Base-by-base conservation (phyloP, 2,888 invertebrate species). In the Acrobasis consociella region DNA sequence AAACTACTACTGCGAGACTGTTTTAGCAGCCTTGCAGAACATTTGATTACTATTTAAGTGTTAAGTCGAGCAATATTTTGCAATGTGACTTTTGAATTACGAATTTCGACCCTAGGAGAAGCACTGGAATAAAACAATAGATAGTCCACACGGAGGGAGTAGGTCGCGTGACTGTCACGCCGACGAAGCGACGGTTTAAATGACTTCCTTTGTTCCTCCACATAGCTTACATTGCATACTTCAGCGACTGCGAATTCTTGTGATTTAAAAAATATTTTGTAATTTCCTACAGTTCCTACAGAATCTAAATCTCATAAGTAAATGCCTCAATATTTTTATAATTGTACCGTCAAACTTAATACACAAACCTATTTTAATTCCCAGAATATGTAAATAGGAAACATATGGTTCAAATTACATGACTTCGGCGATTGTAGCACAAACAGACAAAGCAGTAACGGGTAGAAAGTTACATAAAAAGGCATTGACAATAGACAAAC, bases 181-280 rank as follows among this genome's bases (percentile, higher is more conserved):
- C 55, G 17, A 49, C 55, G 62, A 51, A 50, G 80, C 80, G 79
- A 60, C 78, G 83, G 78, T 83, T 77, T 84, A 83, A 85, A 86
- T 83, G 81, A 83, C 84, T 88, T 87, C 87, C 87, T 87, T 87
- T 86, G 87, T 87, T 85, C 85, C 83, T 85, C 82, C 78, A 82
- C 85, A 82, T 83, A 80, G 77, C 79, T 80, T 77, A 80, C 78
- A 81, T 42, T 56, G 46, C 56, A 56, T 55, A 42, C 56, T 56
- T 56, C 22, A 22, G 13, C 42, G 37, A 38, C n/a, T 22, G 13
- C n/a, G 49, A 38, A 60, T 50, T 51, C 38, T 38, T 60, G 2
- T 8, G 9, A 16, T 11, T 46, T 16, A 15, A 58, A 58, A 38
- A n/a, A 56, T 11, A 17, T 11, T 13, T 16, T 42, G 11, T 31